Conservation (phyloP, 1,140 invertebrate species). For the Lordiphosa collinella region DNA sequence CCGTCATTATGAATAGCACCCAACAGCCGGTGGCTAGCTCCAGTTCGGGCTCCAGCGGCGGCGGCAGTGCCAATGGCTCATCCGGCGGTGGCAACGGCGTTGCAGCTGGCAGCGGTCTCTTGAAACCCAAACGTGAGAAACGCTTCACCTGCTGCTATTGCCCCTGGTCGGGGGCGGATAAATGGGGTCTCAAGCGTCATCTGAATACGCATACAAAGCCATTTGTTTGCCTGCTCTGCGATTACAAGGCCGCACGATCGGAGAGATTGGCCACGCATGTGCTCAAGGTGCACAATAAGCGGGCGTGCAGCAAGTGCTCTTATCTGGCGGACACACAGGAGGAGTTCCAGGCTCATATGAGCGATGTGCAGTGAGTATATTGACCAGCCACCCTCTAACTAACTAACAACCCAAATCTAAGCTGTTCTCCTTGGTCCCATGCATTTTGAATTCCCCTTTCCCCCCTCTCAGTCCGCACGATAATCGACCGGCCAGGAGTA, state of each 20-base stretch:
- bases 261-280: conserved; percentile 93
- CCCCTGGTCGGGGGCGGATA: conserved; percentile 94
- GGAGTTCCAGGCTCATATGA: conserved; percentile 88
- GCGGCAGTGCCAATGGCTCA: conserved; percentile 28
- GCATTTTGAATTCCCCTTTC: conserved; percentile 6
- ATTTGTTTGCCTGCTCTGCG: conserved; percentile 92
- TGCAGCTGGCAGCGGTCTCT: conserved; percentile 39
- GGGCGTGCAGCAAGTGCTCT: conserved; percentile 91
- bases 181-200: conserved; percentile 95
- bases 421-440: conserved; percentile 14
- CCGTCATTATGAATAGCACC: conserved; percentile 34
- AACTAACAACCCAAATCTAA: conserved; percentile 31
- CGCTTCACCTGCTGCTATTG: conserved; percentile 92
- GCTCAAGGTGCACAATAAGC: conserved; percentile 93
- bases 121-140: conserved; percentile 82
- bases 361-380: conserved; percentile 84
- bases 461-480: conserved; percentile 64
- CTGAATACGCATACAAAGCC: conserved; percentile 95
- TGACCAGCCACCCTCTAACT: too few relatives aligned
- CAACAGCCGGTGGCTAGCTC: conserved; percentile 63
- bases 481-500: conserved; percentile 63
- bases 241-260: conserved; percentile 93
- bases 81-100: too few relatives aligned
- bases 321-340: conserved; percentile 90
- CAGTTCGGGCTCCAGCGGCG: conserved; percentile 54